phyloP scores from a whole-genome alignment of 1,140 invertebrate species.

The Antheraea pernyi region DNA sequence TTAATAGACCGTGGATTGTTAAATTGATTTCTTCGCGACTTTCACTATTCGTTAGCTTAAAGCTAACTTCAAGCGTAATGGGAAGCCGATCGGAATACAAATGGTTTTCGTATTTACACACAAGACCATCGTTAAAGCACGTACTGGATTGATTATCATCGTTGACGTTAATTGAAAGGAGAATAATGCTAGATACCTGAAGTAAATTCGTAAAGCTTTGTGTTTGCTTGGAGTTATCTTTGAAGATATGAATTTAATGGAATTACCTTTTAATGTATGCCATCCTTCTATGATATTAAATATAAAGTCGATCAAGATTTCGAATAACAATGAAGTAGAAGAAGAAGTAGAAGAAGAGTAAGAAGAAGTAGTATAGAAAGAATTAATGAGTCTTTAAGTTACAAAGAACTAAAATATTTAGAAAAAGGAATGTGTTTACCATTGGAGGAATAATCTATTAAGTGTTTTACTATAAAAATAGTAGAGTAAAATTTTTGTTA shows the following conservation, averaged over 20 bases:
- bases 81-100: constrained; percentile 10
- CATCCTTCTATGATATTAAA: not conserved
- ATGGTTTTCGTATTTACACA: constrained; percentile 10
- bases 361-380: no score
- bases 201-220: not conserved
- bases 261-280: not conserved
- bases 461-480: no score
- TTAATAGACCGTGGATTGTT: constrained; percentile 15
- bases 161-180: constrained; percentile 2
- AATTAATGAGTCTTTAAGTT: no score
- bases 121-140: constrained; percentile 5
- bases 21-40: constrained; percentile 17
- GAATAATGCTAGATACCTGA: not conserved
- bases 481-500: no score
- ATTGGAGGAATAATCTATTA: no score
- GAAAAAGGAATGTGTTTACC: no score
- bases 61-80: constrained; percentile 13
- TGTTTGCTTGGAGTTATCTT: not conserved
- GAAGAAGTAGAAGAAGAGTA: no score
- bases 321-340: no score
- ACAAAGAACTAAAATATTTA: no score
- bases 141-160: constrained; percentile 6
- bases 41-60: constrained; percentile 17
- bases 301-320: not conserved
- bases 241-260: not conserved